Base-by-base conservation (phyloP, 30 jellyfish, hydroid and myxozoan genomes). In the Sanderia malayensis region DNA sequence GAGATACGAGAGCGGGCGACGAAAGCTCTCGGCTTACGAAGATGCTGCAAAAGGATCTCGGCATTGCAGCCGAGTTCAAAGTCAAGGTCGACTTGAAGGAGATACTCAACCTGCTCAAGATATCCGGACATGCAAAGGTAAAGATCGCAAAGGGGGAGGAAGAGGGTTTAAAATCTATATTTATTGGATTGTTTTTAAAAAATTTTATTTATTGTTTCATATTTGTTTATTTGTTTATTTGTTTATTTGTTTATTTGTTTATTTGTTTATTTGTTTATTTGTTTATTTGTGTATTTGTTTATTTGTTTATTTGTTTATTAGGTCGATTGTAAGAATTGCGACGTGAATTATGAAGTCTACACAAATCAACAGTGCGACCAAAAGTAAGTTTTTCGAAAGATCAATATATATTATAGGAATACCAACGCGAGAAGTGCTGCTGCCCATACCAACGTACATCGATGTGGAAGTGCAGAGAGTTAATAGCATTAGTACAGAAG, bases 1-100 rank as follows among this genome's bases (percentile, higher is more conserved):
- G 98, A 92, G 62, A 76, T 80, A 22, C 52, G 94, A 20, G 94
- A 84, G 41, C 52, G 96, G 45, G 71, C 96, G 6, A 63, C 94
- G n/a, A 92, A 92, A 78, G 98, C 95, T 13, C 89, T 92, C 33
- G 98, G 26, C 85, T 92, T 67, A 96, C 96, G 33, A 92, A 85
- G 24, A 64, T 92, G 96, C 93, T 92, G 21, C 96, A 85, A 31
- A 92, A 92, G 61, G 98, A 92, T 80, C 76, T 92, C 19, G 98
- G 98, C 52, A 92, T 92, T 13, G 95, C 98, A n/a, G 96, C 96
- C 17, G 94, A 85, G 27, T 92, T 63, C 69, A 59, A 44, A 0
- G 74, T 92, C 7, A 62, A 69, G 58, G 84, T 76, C 23, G 32
- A 94, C 22, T 46, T 47, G 26, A 84, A 66, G 15, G 87, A 71